Percentiles rank a stretch among this genome's conserved stretches.
Conservation (phyloP, 1,140 invertebrate genomes). For the Ptiloglossa arizonensis region DNA sequence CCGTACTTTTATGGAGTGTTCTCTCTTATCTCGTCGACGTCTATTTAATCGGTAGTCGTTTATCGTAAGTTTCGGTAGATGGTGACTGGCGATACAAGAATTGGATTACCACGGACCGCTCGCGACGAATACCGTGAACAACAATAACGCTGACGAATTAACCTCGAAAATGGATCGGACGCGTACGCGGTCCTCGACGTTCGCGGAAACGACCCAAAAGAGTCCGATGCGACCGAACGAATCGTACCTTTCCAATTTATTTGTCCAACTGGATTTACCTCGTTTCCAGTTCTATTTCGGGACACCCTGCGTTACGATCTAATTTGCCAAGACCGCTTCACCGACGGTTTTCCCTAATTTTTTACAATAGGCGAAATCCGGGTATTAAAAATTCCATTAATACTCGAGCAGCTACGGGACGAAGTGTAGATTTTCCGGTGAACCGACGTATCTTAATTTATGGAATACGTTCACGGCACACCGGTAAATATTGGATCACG, state of each 20-base stretch:
- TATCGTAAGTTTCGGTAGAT: background rate
- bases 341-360: background rate
- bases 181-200: background rate
- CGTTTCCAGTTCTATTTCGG: too few species aligned
- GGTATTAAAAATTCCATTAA: slow-evolving; percentile 42
- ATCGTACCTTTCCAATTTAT: too few species aligned
- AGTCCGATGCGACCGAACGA: too few species aligned
- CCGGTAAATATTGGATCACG: slow-evolving; percentile 13
- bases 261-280: too few species aligned
- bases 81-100: background rate
- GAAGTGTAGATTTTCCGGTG: slow-evolving; percentile 2
- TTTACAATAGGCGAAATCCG: too few species aligned
- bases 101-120: background rate
- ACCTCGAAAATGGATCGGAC: background rate
- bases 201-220: too few species aligned
- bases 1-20: slow-evolving; percentile 25
- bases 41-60: background rate
- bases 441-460: slow-evolving; percentile 27
- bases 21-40: slow-evolving; percentile 16
- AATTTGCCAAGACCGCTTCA: too few species aligned
- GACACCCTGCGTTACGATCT: too few species aligned
- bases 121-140: background rate
- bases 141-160: background rate
- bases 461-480: background rate
- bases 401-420: slow-evolving; percentile 17